Conservation (phyloP, 2,113 vertebrate genomes). For the Peromyscus californicus region DNA sequence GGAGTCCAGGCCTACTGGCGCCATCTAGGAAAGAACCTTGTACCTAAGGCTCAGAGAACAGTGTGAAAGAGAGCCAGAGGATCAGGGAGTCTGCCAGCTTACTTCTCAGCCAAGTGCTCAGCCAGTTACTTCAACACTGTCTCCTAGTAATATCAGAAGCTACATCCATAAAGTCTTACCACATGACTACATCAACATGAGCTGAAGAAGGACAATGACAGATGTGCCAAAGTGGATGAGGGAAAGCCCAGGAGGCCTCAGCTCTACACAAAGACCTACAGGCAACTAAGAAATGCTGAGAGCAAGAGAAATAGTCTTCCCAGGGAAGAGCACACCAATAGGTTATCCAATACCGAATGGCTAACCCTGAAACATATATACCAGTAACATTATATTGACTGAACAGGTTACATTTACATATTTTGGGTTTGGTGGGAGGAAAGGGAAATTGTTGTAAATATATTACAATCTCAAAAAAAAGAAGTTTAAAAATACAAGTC, state of each 20-base stretch:
- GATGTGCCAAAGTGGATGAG: background rate
- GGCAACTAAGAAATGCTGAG: background rate
- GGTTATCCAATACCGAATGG: background rate
- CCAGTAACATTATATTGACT: background rate
- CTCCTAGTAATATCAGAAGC: background rate
- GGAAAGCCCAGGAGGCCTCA: background rate
- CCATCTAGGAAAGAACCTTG: background rate
- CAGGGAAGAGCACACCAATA: background rate
- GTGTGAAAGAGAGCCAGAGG: background rate
- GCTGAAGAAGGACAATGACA: background rate
- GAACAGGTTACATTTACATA: background rate
- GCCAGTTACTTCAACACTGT: background rate
- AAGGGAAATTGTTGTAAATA: background rate
- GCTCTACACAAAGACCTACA: background rate
- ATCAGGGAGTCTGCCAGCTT: background rate
- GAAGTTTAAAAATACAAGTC: background rate
- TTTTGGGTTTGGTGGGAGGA: too few species aligned
- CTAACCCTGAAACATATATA: background rate
- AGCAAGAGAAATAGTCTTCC: background rate
- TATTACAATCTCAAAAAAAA: background rate
- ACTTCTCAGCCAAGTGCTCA: background rate
- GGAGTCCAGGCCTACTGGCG: background rate
- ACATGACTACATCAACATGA: background rate
- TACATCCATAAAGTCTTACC: background rate
- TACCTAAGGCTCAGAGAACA: background rate